phyloP scores from a whole-genome alignment of 2,797 vertebrate species.

The Capromys pilorides region DNA sequence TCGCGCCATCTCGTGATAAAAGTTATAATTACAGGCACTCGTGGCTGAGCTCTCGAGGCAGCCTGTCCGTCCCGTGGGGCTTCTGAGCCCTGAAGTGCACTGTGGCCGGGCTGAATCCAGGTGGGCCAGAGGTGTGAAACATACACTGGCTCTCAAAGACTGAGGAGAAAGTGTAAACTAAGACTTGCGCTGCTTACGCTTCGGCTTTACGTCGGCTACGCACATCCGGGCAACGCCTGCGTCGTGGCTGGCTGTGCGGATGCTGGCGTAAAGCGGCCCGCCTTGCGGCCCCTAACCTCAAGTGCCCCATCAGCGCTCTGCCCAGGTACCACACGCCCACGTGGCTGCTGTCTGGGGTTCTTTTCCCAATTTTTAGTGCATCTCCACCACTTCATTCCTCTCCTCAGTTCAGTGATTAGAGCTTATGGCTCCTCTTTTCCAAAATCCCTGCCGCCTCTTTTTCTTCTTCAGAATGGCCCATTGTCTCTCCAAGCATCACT shows the following conservation, averaged over 20 bases:
- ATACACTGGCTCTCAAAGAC: neutral
- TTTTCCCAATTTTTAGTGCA: no score
- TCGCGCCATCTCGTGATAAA: conserved; percentile 67
- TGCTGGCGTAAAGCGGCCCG: neutral
- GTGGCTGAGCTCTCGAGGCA: neutral
- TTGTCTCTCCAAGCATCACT: neutral
- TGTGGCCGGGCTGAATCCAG: neutral
- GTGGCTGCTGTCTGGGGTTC: neutral
- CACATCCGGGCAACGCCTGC: neutral
- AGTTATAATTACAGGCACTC: neutral
- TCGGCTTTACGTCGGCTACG: no score
- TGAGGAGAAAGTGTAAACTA: neutral
- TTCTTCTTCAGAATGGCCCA: neutral
- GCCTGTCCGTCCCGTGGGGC: no score
- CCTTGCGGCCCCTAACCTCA: neutral
- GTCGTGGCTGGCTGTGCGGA: neutral
- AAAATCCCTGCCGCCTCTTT: neutral
- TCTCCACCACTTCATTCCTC: no score
- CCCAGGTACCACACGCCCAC: neutral
- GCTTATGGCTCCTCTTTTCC: no score
- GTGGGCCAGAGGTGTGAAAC: neutral
- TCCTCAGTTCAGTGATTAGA: no score
- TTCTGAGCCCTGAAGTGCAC: neutral
- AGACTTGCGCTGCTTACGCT: neutral
- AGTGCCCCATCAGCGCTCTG: neutral